Evolutionary conservation across 1,140 invertebrate genomes (phyloP), one percentile per base, ranked within the genome.

Genomic region (Drosophila auraria): DNA sequence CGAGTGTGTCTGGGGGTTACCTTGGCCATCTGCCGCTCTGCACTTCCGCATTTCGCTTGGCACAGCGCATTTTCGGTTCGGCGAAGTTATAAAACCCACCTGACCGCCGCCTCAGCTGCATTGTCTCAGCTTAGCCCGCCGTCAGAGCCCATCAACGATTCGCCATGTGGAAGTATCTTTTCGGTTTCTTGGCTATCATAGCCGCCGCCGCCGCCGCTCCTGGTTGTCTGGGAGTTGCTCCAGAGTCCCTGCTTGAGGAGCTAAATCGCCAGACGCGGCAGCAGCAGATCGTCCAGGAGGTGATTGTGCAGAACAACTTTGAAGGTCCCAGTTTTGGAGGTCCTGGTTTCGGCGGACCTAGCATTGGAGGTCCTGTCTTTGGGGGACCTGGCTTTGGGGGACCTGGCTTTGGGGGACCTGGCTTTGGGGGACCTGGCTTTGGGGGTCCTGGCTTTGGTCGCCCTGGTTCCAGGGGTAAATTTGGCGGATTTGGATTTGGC

Each of bases 211-310:
- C 11, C n/a, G n/a, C 42, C 12, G 38, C 15, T 20, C 8, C 64
- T 17, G n/a, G 44, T 4, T 65, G 20, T 3, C 42, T 40, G 11
- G 60, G 17, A 50, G 25, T 27, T 5, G 58, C 17, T 5, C 15
- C 17, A 1, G 45, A 64, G 12, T 20, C 12, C 12, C 20, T 61
- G 15, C 12, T 49, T 23, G 33, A 54, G 44, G 15, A 62, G 1
- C 17, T 50, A 11, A 8, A 40, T 33, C 65, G 65, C 33, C 27
- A 1, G 3, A 38, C 7, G 7, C 27, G 65, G 12, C 61, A 64
- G 20, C 65, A 69, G 36, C 65, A 69, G 25, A 44, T 69, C 12
- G 47, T 69, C 5, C 65, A 69, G 65, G 65, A 69, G 17, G 36
- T 69, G 3, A 14, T 65, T 23, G 47, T 65, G 5, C 36, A 69